These are phyloP conservation scores for Passer domesticus DNA, from an alignment of 2,113 vertebrate species.

Conservation along the genomic window DNA sequence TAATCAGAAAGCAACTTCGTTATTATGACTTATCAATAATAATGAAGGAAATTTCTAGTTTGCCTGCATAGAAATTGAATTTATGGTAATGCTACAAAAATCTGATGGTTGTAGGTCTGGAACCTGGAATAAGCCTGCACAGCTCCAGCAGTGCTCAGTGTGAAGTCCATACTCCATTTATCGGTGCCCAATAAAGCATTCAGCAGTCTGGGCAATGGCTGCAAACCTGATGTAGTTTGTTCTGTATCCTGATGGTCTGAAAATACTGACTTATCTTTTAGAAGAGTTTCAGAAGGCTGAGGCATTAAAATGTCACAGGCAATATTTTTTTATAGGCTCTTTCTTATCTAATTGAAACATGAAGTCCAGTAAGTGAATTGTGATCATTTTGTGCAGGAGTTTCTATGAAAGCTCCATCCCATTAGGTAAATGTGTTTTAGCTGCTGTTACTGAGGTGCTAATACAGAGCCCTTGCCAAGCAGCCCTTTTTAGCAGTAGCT, in stretches of 20 bases:
- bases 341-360: slow-evolving; percentile 50
- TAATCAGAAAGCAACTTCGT: background rate
- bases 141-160: background rate
- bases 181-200: background rate
- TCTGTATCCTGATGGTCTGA: background rate
- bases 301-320: slow-evolving; percentile 27
- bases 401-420: slow-evolving; percentile 54
- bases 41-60: background rate
- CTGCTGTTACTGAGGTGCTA: slow-evolving; percentile 62
- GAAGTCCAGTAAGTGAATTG: slow-evolving; percentile 61
- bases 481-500: slow-evolving; percentile 58
- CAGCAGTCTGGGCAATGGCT: background rate
- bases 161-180: background rate
- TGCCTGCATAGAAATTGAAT: background rate
- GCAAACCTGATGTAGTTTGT: background rate
- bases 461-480: slow-evolving; percentile 58
- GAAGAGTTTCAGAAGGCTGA: slow-evolving; percentile 1
- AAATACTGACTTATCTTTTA: background rate
- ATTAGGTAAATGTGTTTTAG: slow-evolving; percentile 67
- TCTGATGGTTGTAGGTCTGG: background rate
- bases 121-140: background rate
- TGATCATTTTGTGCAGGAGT: slow-evolving; percentile 55
- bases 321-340: slow-evolving; percentile 47
- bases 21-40: background rate
- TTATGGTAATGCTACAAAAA: background rate